These are phyloP conservation scores for Lasius platythorax DNA, from an alignment of 2,888 invertebrate species.

Conservation along the genomic window DNA sequence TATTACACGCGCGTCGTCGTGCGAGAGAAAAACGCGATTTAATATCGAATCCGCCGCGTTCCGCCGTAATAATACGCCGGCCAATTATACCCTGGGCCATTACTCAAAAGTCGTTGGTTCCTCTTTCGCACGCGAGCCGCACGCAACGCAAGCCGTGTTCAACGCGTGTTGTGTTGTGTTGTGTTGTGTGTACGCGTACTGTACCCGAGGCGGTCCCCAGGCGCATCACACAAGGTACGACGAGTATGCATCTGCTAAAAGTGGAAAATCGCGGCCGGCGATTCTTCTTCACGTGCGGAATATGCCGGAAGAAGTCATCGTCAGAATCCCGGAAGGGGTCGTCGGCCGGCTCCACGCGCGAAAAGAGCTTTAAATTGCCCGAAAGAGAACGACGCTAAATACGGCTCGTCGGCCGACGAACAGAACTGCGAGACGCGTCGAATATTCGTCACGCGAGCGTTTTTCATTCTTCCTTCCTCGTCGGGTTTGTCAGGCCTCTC, in stretches of 20 bases:
- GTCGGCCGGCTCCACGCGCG: constrained; percentile 61
- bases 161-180: neutral
- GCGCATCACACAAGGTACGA: constrained; percentile 43
- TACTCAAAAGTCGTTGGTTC: constrained; percentile 69
- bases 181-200: neutral
- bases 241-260: constrained; percentile 64
- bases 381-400: constrained; percentile 47
- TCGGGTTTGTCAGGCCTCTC: constrained; percentile 2
- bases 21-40: constrained; percentile 48
- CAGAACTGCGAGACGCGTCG: constrained; percentile 42
- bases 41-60: constrained; percentile 71
- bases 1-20: neutral
- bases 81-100: constrained; percentile 73
- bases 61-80: constrained; percentile 66
- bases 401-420: constrained; percentile 32
- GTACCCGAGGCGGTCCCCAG: constrained; percentile 49
- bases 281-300: constrained; percentile 59
- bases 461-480: constrained; percentile 30
- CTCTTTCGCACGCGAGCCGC: constrained; percentile 65
- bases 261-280: constrained; percentile 69
- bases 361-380: constrained; percentile 46
- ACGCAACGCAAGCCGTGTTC: constrained; percentile 61
- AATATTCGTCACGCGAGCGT: constrained; percentile 51
- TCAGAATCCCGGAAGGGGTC: constrained; percentile 65
- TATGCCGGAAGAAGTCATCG: constrained; percentile 75